phyloP scores from a whole-genome alignment of 2,797 vertebrate species.

The Sus cebifrons region DNA sequence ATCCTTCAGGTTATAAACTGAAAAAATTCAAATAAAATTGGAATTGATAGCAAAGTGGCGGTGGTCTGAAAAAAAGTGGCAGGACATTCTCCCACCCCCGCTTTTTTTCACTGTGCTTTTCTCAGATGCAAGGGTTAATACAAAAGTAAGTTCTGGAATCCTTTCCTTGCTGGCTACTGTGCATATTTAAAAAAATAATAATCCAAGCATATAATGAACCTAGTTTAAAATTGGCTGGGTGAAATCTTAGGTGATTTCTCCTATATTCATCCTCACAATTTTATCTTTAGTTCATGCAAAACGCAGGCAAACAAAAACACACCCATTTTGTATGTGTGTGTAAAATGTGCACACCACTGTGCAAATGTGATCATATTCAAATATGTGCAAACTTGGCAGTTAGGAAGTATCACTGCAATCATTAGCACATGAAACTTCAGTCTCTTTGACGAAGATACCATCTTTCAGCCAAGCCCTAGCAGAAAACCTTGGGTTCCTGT shows the following conservation, averaged over 20 bases:
- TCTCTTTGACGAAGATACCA: constrained; percentile 81
- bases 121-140: constrained; percentile 41
- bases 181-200: not conserved
- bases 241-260: constrained; percentile 25
- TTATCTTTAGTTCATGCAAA: not conserved
- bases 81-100: not conserved
- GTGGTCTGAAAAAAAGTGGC: not conserved
- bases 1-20: constrained; percentile 40
- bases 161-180: not conserved
- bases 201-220: not conserved
- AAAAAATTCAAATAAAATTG: not conserved
- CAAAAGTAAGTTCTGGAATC: constrained; percentile 40
- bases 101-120: constrained; percentile 6
- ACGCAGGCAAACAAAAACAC: constrained; percentile 59
- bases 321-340: not conserved
- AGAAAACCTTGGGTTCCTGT: constrained; percentile 77
- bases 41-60: not conserved
- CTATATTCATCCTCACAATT: constrained; percentile 45
- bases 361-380: constrained; percentile 32
- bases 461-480: constrained; percentile 76
- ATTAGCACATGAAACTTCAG: constrained; percentile 67
- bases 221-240: not conserved
- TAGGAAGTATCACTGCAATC: constrained; percentile 67
- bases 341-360: constrained; percentile 27
- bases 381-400: constrained; percentile 66